Percentiles rank a stretch among this genome's conserved stretches.
These are phyloP conservation scores for Syngnathus floridae DNA, from an alignment of 2,113 vertebrate species.

Conservation along the genomic window DNA sequence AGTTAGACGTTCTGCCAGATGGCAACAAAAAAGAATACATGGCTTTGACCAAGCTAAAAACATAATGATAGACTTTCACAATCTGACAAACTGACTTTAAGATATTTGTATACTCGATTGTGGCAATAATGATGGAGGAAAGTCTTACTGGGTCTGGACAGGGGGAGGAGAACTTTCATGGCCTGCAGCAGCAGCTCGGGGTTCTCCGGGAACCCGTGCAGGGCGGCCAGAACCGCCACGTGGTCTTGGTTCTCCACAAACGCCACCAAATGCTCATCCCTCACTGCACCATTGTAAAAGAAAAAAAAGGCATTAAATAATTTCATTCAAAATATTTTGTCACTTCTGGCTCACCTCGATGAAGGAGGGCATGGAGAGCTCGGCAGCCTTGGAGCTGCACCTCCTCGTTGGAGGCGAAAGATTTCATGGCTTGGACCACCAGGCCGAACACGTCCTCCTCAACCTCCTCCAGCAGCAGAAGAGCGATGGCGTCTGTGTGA, in stretches of 20 bases:
- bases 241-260: slow-evolving; percentile 93
- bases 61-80: neutral
- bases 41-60: neutral
- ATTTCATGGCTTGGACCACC: slow-evolving; percentile 81
- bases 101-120: neutral
- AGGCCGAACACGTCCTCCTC: slow-evolving; percentile 83
- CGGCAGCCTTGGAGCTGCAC: slow-evolving; percentile 83
- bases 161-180: slow-evolving; percentile 77
- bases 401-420: slow-evolving; percentile 77
- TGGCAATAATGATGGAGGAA: neutral
- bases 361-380: slow-evolving; percentile 78
- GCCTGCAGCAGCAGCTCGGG: slow-evolving; percentile 77
- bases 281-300: slow-evolving; percentile 63
- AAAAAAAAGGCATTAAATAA: neutral
- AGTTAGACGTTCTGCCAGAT: neutral
- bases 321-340: neutral
- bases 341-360: slow-evolving; percentile 72
- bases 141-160: slow-evolving; percentile 79
- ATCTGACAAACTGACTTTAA: neutral
- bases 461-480: slow-evolving; percentile 84
- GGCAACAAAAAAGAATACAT: neutral
- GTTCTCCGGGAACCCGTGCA: slow-evolving; percentile 73
- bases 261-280: slow-evolving; percentile 82
- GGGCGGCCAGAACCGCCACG: slow-evolving; percentile 71
- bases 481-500: slow-evolving; percentile 36